Evolutionary conservation across 2,888 invertebrate species (phyloP).

Genomic region (Cyclophora punctaria): DNA sequence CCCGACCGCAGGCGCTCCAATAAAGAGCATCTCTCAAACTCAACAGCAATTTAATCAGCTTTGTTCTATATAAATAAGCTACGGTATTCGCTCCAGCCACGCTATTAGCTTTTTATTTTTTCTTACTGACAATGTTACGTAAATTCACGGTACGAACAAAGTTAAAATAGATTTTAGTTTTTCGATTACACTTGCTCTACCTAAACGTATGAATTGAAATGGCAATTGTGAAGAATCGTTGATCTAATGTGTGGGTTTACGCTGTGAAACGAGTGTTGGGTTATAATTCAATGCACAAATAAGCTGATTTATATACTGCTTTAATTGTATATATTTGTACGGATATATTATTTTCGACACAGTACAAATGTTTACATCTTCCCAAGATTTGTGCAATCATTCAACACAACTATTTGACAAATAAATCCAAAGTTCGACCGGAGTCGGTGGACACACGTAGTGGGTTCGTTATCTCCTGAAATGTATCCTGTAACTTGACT

Average conservation of each 20-base stretch:
- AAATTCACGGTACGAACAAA: slow-evolving; percentile 2
- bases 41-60: slow-evolving; percentile 54
- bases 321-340: too few species aligned
- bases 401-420: slow-evolving; percentile 37
- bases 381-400: too few species aligned
- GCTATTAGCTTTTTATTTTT: slow-evolving; percentile 24
- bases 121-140: slow-evolving; percentile 19
- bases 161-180: too few species aligned
- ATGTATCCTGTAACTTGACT: slow-evolving; percentile 17
- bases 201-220: too few species aligned
- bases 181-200: too few species aligned
- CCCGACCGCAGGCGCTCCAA: slow-evolving; percentile 31
- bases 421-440: slow-evolving; percentile 55
- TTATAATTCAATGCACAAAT: too few species aligned
- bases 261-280: too few species aligned
- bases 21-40: slow-evolving; percentile 38
- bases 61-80: slow-evolving; percentile 50
- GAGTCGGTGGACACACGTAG: slow-evolving; percentile 46
- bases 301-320: too few species aligned
- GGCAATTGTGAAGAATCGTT: too few species aligned
- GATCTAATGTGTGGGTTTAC: too few species aligned
- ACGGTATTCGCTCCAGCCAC: slow-evolving; percentile 31
- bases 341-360: too few species aligned
- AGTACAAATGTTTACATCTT: too few species aligned
- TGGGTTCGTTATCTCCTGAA: slow-evolving; percentile 54